Percentiles rank a stretch among this genome's conserved stretches.
Evolutionary conservation across 2,888 invertebrate genomes (phyloP).

Genomic region (Pediacus dermestoides): DNA sequence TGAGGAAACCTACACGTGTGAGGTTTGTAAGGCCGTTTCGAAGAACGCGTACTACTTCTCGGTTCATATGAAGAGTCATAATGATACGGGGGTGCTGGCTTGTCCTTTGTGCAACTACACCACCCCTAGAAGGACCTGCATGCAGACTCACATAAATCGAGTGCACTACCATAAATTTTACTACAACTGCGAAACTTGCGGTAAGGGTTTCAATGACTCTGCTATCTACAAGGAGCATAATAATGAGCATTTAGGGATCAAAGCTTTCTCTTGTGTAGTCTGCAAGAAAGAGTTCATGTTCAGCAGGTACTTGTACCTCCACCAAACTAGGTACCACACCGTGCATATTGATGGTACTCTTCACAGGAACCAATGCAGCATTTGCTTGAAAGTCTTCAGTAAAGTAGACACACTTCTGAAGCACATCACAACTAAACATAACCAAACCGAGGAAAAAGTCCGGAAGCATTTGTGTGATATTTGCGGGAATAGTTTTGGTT

Average conservation of each 20-base stretch:
- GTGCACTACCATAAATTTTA: conserved; percentile 53
- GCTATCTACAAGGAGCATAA: conserved; percentile 50
- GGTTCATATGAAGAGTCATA: conserved; percentile 39
- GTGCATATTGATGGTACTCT: conserved; percentile 47
- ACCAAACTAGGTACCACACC: conserved; percentile 41
- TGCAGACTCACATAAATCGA: conserved; percentile 56
- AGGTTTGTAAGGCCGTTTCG: conserved; percentile 37
- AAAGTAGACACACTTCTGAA: conserved; percentile 46
- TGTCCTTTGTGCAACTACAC: conserved; percentile 38
- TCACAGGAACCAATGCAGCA: conserved; percentile 45
- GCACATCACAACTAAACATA: conserved; percentile 48
- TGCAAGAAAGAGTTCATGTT: conserved; percentile 48
- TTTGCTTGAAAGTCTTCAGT: conserved; percentile 42
- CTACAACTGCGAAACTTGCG: conserved; percentile 52
- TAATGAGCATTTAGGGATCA: conserved; percentile 47
- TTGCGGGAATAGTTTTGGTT: conserved; percentile 40
- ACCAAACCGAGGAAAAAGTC: conserved; percentile 9
- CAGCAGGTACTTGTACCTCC: conserved; percentile 38
- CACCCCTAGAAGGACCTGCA: conserved; percentile 32
- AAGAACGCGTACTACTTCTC: conserved; percentile 40
- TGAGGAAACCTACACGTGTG: conserved; percentile 43
- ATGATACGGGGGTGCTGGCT: conserved; percentile 27
- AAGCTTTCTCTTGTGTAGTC: conserved; percentile 48
- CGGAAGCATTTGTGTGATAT: conserved; percentile 32
- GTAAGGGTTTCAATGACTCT: conserved; percentile 51